Evolutionary conservation across 2,113 vertebrate species (phyloP).

Genomic region (Megalops atlanticus): DNA sequence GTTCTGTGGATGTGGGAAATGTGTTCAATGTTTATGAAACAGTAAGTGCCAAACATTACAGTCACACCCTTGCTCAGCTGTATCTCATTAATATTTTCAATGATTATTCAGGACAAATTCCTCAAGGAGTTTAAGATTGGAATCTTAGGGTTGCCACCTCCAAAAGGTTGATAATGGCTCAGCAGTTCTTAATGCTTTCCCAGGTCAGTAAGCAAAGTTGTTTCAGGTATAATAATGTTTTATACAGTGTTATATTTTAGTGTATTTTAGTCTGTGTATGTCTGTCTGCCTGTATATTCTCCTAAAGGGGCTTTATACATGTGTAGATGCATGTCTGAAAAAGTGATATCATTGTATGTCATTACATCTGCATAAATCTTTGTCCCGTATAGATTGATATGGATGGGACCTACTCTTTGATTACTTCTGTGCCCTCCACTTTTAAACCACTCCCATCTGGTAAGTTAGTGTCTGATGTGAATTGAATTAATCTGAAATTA

Average conservation of each 20-base stretch:
- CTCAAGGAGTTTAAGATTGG: too few relatives aligned
- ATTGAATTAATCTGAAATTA: background rate
- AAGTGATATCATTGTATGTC: background rate
- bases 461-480: background rate
- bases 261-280: too few relatives aligned
- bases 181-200: too few relatives aligned
- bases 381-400: background rate
- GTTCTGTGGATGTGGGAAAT: background rate
- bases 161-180: too few relatives aligned
- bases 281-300: too few relatives aligned
- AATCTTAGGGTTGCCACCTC: too few relatives aligned
- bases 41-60: background rate
- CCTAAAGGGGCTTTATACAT: background rate
- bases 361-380: background rate
- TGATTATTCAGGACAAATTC: background rate
- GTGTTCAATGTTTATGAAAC: background rate
- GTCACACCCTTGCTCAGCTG: too few relatives aligned
- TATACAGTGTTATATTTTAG: too few relatives aligned
- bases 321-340: background rate
- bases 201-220: too few relatives aligned
- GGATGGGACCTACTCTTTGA: background rate
- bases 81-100: background rate
- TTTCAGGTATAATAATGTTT: too few relatives aligned
- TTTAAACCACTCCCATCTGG: background rate
- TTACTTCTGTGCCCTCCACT: background rate